phyloP scores from a whole-genome alignment of 2,888 invertebrate genomes.

The Andrena hattorfiana region DNA sequence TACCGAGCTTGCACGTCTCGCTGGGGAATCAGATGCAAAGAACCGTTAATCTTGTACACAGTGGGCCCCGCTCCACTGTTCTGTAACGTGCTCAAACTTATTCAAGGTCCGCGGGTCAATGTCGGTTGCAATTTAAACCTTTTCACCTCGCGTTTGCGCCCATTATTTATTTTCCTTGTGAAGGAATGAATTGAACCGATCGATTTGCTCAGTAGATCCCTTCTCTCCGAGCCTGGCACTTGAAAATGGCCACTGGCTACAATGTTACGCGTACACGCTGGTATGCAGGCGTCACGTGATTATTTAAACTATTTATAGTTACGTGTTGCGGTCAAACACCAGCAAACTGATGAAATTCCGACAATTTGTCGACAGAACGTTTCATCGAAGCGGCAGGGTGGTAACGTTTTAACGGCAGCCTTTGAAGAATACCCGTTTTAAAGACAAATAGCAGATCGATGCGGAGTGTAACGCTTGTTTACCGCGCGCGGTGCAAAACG shows the following conservation, averaged over 20 bases:
- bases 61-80: not conserved
- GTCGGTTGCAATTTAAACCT: slow-evolving; percentile 45
- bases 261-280: slow-evolving; percentile 43
- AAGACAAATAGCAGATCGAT: not conserved
- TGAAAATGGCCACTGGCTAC: slow-evolving; percentile 10
- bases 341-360: slow-evolving; percentile 52
- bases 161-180: slow-evolving; percentile 50
- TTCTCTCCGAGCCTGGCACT: not conserved
- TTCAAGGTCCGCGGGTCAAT: slow-evolving; percentile 29
- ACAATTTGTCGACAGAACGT: slow-evolving; percentile 30
- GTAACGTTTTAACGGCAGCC: not conserved
- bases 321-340: slow-evolving; percentile 65
- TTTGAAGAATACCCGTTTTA: not conserved
- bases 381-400: slow-evolving; percentile 25
- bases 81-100: slow-evolving; percentile 17
- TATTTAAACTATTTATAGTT: slow-evolving; percentile 71
- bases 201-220: not conserved
- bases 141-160: slow-evolving; percentile 44
- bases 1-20: not conserved
- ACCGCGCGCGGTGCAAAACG: not conserved
- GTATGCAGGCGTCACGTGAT: slow-evolving; percentile 66
- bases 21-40: not conserved
- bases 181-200: not conserved
- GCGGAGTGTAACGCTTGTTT: not conserved
- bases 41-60: no score